Evolutionary conservation across 1,140 invertebrate genomes (phyloP), one percentile per base, ranked within the genome.

Genomic region (Meloidogyne exigua): DNA sequence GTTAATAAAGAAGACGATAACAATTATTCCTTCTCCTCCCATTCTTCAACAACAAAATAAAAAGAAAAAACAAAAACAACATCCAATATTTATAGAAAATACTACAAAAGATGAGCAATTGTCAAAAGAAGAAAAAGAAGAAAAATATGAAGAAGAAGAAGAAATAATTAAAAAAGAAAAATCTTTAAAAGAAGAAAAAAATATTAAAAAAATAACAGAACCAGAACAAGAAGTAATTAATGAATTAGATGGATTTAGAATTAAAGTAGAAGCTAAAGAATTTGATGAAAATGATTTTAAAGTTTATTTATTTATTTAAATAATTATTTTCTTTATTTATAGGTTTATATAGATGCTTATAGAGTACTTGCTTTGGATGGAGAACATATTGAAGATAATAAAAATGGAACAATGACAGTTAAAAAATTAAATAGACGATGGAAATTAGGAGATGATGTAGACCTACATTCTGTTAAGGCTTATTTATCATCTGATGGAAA

Each of bases 351-450:
- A 4, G 71, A 72, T 25, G 15, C 44, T 32, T 39, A 44, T 18
- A 25, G 23, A 57, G 71, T 72, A 11, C 26, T 72, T n/a, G 71
- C 49, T 26, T 57, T 72, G 4, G 71, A 72, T 64, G 71, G 49
- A 11, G 21, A 28, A 25, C 71, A 72, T 64, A 42, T 63, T 26
- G 49, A 72, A n/a, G 28, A 72, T 21, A 72, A 57, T 32, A 57
- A 64, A 32, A 32, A 72, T 23, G 71, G 71, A 39, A 64, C 64
- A 18, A 26, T 57, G 18, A 64, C 64, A 2, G 49, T 36, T 32
- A 57, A 64, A 32, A 57, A 49, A n/a, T 32, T 72, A n/a, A 72
- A 57, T 57, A 57, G 71, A 13, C 71, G 71, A n/a, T 72, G 64
- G 32, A 57, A 72, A 25, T 57, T 72, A 42, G 71, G 39, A 18